These are phyloP conservation scores for Spisula subtruncata DNA, from an alignment of 2,888 invertebrate species.

Conservation along the genomic window DNA sequence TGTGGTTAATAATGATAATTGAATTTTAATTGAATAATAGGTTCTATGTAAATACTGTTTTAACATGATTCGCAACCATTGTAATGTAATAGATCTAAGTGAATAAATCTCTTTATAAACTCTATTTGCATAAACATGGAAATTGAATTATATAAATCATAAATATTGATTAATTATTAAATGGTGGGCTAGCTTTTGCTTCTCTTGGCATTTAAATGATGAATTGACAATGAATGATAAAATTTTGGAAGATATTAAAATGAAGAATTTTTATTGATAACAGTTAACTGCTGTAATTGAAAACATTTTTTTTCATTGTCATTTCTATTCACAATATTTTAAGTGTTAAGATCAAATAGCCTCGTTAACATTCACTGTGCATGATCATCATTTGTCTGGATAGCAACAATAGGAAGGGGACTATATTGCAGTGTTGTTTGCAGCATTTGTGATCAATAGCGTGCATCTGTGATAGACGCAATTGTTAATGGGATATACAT, in stretches of 20 bases:
- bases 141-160: constrained; percentile 4
- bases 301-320: neutral
- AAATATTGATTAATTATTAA: constrained; percentile 16
- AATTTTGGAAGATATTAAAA: neutral
- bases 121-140: constrained; percentile 26
- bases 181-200: neutral
- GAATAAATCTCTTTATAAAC: too few relatives aligned
- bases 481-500: constrained; percentile 12
- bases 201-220: neutral
- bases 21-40: neutral
- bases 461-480: neutral
- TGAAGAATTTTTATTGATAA: neutral
- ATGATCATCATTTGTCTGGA: neutral
- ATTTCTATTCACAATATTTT: neutral
- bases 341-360: neutral
- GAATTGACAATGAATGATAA: constrained; percentile 2
- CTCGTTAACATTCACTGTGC: neutral
- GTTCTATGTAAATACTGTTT: neutral
- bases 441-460: neutral
- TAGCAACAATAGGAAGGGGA: neutral
- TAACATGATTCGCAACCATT: too few relatives aligned
- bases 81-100: too few relatives aligned
- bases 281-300: neutral
- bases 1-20: neutral
- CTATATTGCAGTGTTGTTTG: neutral